Base-by-base conservation (phyloP, 2,888 invertebrate species). In the Ophion ellenae region DNA sequence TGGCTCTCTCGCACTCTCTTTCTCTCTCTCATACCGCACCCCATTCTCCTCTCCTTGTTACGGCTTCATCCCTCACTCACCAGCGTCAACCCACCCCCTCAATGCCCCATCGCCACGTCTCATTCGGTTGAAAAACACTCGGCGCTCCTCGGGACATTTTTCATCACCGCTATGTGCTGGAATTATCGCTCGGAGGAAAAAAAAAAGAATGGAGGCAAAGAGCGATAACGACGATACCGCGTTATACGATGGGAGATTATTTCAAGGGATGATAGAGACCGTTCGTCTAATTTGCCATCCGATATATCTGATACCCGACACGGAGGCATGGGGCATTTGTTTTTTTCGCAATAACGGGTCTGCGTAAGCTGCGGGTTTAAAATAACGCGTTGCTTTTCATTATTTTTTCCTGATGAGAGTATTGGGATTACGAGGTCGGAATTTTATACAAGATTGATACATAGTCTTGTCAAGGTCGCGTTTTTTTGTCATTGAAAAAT, bases 91-190 rank as follows among this genome's bases (percentile, higher is more conserved):
- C 75, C 11, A 32, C 75, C 28, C 24, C 40, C 45, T 80, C 36
- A 3, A 28, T 40, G 7, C 17, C 36, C 63, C 9, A 53, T 57
- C n/a, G 57, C 14, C 45, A 32, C 11, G 20, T 70, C 61, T 61
- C 69, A n/a, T 79, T 61, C 45, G 10, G 61, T 61, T 77, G 61
- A 79, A 79, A 70, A 79, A 45, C 61, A 61, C 67, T 77, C 78
- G 14, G 5, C 36, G 9, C 69, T n/a, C 28, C 24, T 63, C 61
- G 10, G 24, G 53, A 24, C 64, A 80, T 80, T 80, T 80, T 80
- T 80, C 79, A 71, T 80, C 63, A 24, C 63, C 6, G 36, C 47
- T 61, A 53, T 61, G n/a, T 47, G 36, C 32, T 11, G 36, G 9
- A 28, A 70, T 71, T 63, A 71, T 70, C 63, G 63, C 20, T 59